These are phyloP conservation scores for Anomalospiza imberbis DNA, from an alignment of 2,797 vertebrate genomes.

Conservation along the genomic window DNA sequence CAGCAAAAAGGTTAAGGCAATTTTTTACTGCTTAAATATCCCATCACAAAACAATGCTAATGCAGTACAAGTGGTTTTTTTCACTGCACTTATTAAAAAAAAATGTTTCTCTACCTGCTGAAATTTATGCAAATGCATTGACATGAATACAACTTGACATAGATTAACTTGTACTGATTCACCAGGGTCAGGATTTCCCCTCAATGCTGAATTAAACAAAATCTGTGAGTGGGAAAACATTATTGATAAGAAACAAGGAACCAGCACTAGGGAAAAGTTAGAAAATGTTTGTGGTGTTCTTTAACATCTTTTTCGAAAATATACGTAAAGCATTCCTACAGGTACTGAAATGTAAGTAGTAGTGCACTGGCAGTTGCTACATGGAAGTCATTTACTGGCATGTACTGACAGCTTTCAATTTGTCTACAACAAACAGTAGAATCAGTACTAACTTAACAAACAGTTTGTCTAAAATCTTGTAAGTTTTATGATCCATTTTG, in stretches of 20 bases:
- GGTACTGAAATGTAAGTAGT: neutral
- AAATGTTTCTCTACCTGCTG: neutral
- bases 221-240: neutral
- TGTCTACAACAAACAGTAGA: neutral
- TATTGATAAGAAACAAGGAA: neutral
- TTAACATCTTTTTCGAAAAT: neutral
- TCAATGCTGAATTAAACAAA: neutral
- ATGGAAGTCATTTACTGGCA: neutral
- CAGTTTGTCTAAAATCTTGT: neutral
- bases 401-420: neutral
- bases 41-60: neutral
- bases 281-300: neutral
- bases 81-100: neutral
- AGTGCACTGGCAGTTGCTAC: neutral
- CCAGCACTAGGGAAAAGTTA: neutral
- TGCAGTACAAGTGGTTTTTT: neutral
- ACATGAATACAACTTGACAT: neutral
- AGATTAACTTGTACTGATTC: constrained; percentile 7
- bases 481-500: neutral
- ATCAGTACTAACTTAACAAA: neutral
- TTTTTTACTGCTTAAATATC: neutral
- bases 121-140: neutral
- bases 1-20: neutral
- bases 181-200: neutral
- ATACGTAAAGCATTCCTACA: neutral